Percentiles rank a stretch among this genome's conserved stretches.
These are phyloP conservation scores for Penelope pileata DNA, from an alignment of 2,113 vertebrate genomes.

Conservation along the genomic window DNA sequence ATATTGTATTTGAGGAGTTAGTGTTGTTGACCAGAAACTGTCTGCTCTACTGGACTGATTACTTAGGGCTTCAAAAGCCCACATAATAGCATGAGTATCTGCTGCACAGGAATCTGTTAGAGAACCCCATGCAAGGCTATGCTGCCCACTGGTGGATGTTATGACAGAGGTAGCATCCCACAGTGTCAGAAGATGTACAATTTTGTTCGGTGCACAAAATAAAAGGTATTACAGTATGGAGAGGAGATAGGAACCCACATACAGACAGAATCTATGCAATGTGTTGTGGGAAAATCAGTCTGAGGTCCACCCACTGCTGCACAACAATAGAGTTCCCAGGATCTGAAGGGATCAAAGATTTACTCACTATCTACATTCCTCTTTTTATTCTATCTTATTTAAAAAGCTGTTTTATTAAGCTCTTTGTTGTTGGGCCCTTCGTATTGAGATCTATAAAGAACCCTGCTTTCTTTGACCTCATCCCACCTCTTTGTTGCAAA, in stretches of 20 bases:
- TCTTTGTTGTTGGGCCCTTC: neutral
- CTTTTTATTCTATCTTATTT: neutral
- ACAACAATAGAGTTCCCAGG: neutral
- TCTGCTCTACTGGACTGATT: neutral
- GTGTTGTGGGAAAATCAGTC: neutral
- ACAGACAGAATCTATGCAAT: neutral
- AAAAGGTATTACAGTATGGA: neutral
- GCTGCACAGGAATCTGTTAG: neutral
- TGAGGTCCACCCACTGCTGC: neutral
- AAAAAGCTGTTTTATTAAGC: neutral
- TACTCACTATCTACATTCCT: neutral
- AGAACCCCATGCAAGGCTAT: neutral
- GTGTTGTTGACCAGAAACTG: neutral
- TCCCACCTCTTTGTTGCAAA: neutral
- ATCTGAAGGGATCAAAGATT: neutral
- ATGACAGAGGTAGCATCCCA: neutral
- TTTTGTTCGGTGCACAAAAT: neutral
- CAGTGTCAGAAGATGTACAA: neutral
- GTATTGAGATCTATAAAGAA: neutral
- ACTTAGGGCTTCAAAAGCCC: neutral
- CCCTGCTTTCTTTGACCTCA: neutral
- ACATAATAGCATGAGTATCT: fast-evolving
- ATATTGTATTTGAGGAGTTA: neutral
- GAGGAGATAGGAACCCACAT: neutral
- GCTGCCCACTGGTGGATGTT: neutral